A percentile compares a stretch with the other conserved stretches of the same genome.
Evolutionary conservation across 64 coral and sea anemone genomes (phyloP).

Genomic region (Porites lutea): DNA sequence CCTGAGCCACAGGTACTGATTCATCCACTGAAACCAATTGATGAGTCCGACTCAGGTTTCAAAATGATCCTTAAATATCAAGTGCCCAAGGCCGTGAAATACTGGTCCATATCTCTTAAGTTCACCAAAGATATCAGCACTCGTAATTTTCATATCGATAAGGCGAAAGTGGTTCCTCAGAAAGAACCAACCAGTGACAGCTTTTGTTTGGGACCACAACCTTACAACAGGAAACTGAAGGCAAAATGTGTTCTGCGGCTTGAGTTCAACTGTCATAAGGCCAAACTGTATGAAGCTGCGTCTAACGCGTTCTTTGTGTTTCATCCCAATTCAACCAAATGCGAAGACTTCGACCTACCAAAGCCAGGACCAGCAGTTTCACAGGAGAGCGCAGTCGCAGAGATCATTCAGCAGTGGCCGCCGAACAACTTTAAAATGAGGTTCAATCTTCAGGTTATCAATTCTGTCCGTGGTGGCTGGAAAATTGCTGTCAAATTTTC

Average conservation of each 20-base stretch:
- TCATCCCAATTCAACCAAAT: background rate
- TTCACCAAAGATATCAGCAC: constrained; percentile 35
- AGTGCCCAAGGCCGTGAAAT: background rate
- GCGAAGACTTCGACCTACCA: background rate
- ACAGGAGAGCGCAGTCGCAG: background rate
- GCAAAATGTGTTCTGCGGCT: background rate
- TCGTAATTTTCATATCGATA: background rate
- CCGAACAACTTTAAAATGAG: constrained; percentile 19
- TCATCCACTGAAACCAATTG: background rate
- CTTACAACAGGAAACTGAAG: background rate
- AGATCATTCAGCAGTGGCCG: constrained; percentile 6
- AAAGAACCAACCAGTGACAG: background rate
- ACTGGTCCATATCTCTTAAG: constrained; percentile 28
- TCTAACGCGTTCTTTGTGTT: constrained; percentile 5
- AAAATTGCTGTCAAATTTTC: constrained; percentile 10
- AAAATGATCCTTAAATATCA: constrained; percentile 25
- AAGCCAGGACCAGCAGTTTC: too few species aligned
- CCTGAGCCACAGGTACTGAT: background rate
- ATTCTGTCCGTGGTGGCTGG: constrained; percentile 31
- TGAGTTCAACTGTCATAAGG: background rate
- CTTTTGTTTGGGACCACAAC: background rate
- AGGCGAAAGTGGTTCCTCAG: background rate
- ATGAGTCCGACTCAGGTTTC: constrained; percentile 14
- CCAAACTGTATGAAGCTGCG: background rate
- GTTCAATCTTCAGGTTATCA: constrained; percentile 18